phyloP scores from a whole-genome alignment of 2,113 vertebrate genomes.

The Malurus melanocephalus region DNA sequence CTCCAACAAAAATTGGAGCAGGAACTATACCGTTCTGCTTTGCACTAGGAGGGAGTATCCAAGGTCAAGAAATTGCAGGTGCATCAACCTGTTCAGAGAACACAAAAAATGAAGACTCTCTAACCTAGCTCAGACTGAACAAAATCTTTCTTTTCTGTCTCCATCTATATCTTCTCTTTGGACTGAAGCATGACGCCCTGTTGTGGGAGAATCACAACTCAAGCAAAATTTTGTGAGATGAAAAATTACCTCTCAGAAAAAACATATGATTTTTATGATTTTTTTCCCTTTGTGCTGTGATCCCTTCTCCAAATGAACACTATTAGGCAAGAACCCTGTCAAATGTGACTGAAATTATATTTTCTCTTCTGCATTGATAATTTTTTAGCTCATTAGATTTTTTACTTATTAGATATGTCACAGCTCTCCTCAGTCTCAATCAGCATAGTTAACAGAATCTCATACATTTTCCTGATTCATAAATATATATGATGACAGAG shows the following conservation, averaged over 20 bases:
- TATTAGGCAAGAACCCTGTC: not conserved
- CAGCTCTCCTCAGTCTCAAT: not conserved
- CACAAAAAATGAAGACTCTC: not conserved
- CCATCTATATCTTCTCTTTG: not conserved
- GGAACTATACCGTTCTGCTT: not conserved
- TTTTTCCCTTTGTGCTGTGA: not conserved
- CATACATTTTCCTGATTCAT: not conserved
- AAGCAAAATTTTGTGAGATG: not conserved
- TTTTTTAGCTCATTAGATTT: not conserved
- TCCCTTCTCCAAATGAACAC: not conserved
- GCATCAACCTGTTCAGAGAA: not conserved
- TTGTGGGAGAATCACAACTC: not conserved
- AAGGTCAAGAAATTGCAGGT: not conserved
- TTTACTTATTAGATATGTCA: not conserved
- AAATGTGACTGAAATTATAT: not conserved
- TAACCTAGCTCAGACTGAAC: not conserved
- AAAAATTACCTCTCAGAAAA: not conserved
- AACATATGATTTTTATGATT: not conserved
- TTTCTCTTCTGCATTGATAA: not conserved
- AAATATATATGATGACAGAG: not conserved
- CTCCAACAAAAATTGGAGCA: not conserved
- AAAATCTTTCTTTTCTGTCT: not conserved
- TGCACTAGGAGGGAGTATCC: not conserved
- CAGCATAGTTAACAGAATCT: not conserved
- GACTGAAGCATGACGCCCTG: accelerated